Evolutionary conservation across 1,140 invertebrate genomes (phyloP).

Genomic region (Drosophila oshimai): DNA sequence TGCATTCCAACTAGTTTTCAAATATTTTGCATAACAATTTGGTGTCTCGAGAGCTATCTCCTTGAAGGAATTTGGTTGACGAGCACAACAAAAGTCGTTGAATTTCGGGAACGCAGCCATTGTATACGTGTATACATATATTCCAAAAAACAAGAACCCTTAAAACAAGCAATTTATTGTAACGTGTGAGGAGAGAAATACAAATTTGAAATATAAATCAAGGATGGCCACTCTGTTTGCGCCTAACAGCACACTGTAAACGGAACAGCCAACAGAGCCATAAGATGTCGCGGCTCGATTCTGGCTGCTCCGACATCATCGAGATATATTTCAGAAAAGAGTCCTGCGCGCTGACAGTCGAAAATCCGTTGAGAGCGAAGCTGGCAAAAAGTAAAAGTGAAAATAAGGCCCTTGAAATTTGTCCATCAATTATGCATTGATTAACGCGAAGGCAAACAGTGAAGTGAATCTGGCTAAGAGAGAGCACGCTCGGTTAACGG

Average conservation of each 20-base stretch:
- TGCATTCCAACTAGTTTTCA: neutral
- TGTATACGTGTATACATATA: too few relatives aligned
- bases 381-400: conserved; percentile 75
- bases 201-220: conserved; percentile 20
- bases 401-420: conserved; percentile 71
- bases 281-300: neutral
- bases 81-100: neutral
- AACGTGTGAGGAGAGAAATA: neutral
- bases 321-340: conserved; percentile 14
- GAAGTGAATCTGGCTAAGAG: too few relatives aligned
- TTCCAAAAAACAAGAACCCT: neutral
- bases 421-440: conserved; percentile 72
- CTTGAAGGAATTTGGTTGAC: neutral
- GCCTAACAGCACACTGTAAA: neutral
- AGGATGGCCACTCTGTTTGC: neutral
- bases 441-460: conserved; percentile 16
- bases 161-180: neutral
- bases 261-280: neutral
- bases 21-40: neutral
- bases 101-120: neutral
- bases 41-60: neutral
- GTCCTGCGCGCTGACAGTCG: conserved; percentile 63
- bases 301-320: too few relatives aligned
- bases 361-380: conserved; percentile 33
- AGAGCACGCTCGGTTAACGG: neutral